Conservation (phyloP, 2,888 invertebrate species). For the Dryomyza anilis region DNA sequence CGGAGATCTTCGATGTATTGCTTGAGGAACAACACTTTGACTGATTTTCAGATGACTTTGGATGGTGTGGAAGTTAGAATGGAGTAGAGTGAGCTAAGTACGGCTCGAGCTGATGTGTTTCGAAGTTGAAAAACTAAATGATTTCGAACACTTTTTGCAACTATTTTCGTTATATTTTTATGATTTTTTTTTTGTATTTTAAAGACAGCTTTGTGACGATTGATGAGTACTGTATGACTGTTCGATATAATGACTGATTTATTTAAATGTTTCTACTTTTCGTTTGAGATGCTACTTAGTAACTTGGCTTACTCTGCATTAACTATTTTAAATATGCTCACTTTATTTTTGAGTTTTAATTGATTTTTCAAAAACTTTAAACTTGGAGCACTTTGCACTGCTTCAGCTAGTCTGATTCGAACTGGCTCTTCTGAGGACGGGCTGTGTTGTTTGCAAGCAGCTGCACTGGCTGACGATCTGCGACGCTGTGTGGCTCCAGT, state of each 20-base stretch:
- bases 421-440: conserved; percentile 45
- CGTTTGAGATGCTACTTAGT: no score
- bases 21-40: conserved; percentile 62
- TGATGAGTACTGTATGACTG: no score
- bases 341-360: no score
- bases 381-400: no score
- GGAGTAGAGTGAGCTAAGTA: no score
- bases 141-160: not conserved
- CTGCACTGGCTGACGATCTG: conserved; percentile 62
- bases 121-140: not conserved
- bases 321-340: not conserved
- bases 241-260: no score
- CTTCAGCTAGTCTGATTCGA: not conserved
- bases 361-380: not conserved
- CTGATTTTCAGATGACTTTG: conserved; percentile 47
- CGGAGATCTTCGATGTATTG: conserved; percentile 63
- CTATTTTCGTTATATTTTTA: conserved; percentile 7
- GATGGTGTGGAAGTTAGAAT: conserved; percentile 8
- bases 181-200: no score
- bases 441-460: conserved; percentile 49
- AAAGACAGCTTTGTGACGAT: no score
- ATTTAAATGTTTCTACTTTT: no score
- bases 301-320: conserved; percentile 11
- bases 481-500: conserved; percentile 58
- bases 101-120: no score